These are phyloP conservation scores for Phyllotreta striolata DNA, from an alignment of 2,888 invertebrate species.

Conservation along the genomic window DNA sequence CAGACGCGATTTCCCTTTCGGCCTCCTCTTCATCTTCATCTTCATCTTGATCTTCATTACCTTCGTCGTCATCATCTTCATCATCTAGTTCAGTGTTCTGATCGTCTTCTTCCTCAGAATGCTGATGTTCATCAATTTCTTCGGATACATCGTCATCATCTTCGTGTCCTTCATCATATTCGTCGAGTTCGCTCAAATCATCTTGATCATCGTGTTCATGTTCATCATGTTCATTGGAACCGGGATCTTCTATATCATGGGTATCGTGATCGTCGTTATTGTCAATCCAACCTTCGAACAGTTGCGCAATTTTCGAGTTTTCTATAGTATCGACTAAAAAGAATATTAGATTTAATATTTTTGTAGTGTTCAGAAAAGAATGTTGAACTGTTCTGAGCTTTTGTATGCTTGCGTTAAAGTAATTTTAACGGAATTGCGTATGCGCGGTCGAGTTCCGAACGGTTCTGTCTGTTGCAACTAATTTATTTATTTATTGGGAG, in stretches of 20 bases:
- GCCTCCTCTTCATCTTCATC: conserved; percentile 13
- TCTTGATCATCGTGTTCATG: conserved; percentile 39
- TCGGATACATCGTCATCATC: conserved; percentile 39
- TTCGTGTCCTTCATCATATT: conserved; percentile 45
- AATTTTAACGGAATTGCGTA: no score
- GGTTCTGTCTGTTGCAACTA: background rate
- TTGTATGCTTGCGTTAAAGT: no score
- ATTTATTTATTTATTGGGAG: conserved; percentile 49
- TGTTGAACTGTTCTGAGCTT: no score
- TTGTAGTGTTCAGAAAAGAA: no score
- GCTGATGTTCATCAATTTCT: conserved; percentile 35
- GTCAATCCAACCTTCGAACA: conserved; percentile 83
- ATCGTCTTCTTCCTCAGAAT: conserved; percentile 55
- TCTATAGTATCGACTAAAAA: conserved; percentile 35
- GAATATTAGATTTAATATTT: conserved; percentile 5
- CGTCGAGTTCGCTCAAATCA: conserved; percentile 40
- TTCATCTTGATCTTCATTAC: conserved; percentile 38
- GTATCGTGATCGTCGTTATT: conserved; percentile 61
- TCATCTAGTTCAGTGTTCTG: conserved; percentile 63
- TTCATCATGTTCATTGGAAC: conserved; percentile 43
- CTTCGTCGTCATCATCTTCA: conserved; percentile 49
- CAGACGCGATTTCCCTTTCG: background rate
- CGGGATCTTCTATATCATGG: conserved; percentile 43
- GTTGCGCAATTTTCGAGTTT: conserved; percentile 75
- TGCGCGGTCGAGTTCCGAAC: no score